Conservation (phyloP, 2,113 vertebrate species). For the Poeciliopsis turrubarensis region DNA sequence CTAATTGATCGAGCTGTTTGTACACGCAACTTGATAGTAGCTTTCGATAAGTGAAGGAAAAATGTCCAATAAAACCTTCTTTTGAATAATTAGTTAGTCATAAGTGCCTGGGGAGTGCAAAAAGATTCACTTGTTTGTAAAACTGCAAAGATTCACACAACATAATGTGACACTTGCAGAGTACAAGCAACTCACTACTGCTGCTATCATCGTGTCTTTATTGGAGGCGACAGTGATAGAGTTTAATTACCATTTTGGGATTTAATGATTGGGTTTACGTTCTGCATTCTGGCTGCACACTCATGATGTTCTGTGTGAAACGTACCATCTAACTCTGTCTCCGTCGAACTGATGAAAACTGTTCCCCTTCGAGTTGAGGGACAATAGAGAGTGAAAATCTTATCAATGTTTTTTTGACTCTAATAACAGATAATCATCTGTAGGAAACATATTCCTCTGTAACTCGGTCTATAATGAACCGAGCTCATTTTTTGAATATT, state of each 20-base stretch:
- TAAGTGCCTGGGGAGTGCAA: constrained; percentile 18
- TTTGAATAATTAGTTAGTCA: constrained; percentile 32
- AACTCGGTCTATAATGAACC: no score
- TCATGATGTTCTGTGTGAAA: background rate
- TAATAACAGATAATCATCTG: no score
- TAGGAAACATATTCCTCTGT: no score
- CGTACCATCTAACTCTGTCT: background rate
- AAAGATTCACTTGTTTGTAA: constrained; percentile 37
- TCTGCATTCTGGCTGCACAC: no score
- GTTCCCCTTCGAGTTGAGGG: no score
- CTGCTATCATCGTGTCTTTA: constrained; percentile 34
- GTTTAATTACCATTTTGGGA: constrained; percentile 15
- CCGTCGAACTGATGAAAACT: background rate
- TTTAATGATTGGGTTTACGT: background rate
- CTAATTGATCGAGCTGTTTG: background rate
- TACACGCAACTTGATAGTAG: background rate
- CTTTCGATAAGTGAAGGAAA: background rate
- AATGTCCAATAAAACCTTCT: constrained; percentile 7
- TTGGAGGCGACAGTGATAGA: constrained; percentile 9
- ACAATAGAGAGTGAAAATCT: no score
- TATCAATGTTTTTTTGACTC: no score
- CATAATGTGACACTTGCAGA: constrained; percentile 58
- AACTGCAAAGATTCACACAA: constrained; percentile 69
- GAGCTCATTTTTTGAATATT: no score
- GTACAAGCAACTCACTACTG: constrained; percentile 48